Evolutionary conservation across 2,888 invertebrate species (phyloP), one percentile per base, ranked within the genome.

Genomic region (Therioaphis trifolii): DNA sequence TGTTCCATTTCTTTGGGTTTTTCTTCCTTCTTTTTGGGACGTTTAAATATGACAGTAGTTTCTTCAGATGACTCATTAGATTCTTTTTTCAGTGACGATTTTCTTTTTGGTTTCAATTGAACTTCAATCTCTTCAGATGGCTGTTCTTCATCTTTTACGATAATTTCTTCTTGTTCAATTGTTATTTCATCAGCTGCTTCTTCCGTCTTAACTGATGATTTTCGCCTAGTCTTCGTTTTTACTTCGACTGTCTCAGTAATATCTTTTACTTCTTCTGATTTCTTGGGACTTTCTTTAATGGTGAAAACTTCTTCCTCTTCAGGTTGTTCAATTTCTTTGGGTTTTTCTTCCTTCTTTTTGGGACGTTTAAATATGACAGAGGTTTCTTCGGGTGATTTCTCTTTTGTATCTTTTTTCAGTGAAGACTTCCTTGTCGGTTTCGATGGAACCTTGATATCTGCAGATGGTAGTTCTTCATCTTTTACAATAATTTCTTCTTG

Each of bases 141-240:
- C 24, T 85, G 85, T 14, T 86, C 86, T 85, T 87, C 75, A 88
- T 63, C 88, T 87, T 84, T 87, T 87, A 0, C 89, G 72, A 0
- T 89, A 89, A 77, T 90, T 85, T 84, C 87, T 88, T 77, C 89
- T 87, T 85, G 91, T 74, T 91, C 90, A 72, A 94, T 90, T 88
- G 93, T 93, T 85, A 94, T 92, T 90, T 89, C 88, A 84, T 89
- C 89, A 1, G 88, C 90, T 18, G 89, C 87, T 85, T 92, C 92
- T 85, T 93, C 91, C 69, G 88, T 69, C 11, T 29, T 24, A 15
- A 68, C 4, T 21, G 77, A 49, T 15, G 80, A 52, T 0, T 92
- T 93, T 11, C 90, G 89, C 89, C 92, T 93, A 14, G 95, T 93
- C 82, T 85, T 87, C 43, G 87, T 84, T 75, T 86, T 86, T n/a